Percentiles rank a stretch among this genome's conserved stretches.
Conservation (phyloP, 2,888 invertebrate genomes). For the Cyrtodaria siliqua region DNA sequence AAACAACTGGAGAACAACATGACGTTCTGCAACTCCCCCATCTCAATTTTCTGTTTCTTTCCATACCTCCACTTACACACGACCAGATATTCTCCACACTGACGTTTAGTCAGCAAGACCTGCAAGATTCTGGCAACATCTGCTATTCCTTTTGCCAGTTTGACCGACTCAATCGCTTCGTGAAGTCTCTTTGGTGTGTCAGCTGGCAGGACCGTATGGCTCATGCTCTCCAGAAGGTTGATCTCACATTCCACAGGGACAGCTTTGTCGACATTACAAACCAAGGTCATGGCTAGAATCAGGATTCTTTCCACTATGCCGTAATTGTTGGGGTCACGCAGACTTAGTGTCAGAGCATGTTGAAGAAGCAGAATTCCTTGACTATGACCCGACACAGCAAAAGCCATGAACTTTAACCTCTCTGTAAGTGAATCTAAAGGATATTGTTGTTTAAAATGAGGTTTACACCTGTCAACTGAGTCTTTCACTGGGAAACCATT, state of each 20-base stretch:
- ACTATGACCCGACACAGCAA: slow-evolving; percentile 45
- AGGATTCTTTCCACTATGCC: slow-evolving; percentile 68
- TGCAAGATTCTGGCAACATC: slow-evolving; percentile 50
- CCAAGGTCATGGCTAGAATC: slow-evolving; percentile 61
- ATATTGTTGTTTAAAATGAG: neutral
- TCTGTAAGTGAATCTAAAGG: slow-evolving; percentile 30
- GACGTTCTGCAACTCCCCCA: slow-evolving; percentile 10
- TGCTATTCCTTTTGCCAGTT: slow-evolving; percentile 43
- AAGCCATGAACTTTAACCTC: slow-evolving; percentile 47
- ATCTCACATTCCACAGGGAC: slow-evolving; percentile 49
- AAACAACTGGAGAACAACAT: slow-evolving; percentile 11
- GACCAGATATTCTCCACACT: slow-evolving; percentile 41
- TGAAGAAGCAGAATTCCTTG: slow-evolving; percentile 44
- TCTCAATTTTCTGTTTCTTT: slow-evolving; percentile 15
- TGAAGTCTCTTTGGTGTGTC: slow-evolving; percentile 53
- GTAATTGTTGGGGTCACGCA: slow-evolving; percentile 17
- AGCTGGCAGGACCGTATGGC: slow-evolving; percentile 36
- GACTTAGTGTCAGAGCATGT: slow-evolving; percentile 22
- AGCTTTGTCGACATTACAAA: slow-evolving; percentile 69
- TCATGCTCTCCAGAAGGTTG: slow-evolving; percentile 48
- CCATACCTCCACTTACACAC: slow-evolving; percentile 53
- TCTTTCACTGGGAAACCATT: slow-evolving; percentile 26
- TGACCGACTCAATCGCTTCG: slow-evolving; percentile 32
- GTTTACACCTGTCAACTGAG: slow-evolving; percentile 44
- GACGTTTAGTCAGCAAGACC: slow-evolving; percentile 44